Base-by-base conservation (phyloP, 2,113 vertebrate genomes). In the Struthidea cinerea region DNA sequence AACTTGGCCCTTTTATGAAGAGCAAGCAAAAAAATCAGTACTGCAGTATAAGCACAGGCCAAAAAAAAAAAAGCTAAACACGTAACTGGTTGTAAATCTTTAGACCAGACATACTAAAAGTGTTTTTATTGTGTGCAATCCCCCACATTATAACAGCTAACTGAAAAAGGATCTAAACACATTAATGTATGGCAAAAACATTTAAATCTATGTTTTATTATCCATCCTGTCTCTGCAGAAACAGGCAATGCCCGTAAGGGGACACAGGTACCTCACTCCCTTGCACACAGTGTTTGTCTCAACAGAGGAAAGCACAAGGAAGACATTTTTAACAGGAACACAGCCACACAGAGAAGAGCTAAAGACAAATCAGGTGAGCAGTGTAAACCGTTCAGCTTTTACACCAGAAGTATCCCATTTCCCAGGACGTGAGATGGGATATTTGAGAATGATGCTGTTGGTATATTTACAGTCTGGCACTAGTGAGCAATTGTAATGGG, bases 391-490 rank as follows among this genome's bases (percentile, higher is more conserved):
- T 27, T 74, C 77, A 27, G n/a, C 19, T 69, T 59, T 82, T 53
- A 28, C 22, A 32, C 10, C 39, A 59, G 16, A 18, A 39, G 11
- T 4, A 26, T 7, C 52, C 42, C 30, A 16, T 26, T 42, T 15
- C 55, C 18, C 23, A 90, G 60, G 55, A 74, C n/a, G 20, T 1
- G 7, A 39, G 41, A 46, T 32, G 22, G 13, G 13, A 33, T 33
- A 50, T 49, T 41, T 0, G 5, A 41, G 16, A 44, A 13, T 0
- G 0, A 9, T 30, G 15, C 3, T 23, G 4, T 9, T 1, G 2
- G 14, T 27, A 2, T 10, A 22, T 68, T 75, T 53, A 60, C 60
- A 60, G 16, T 17, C 39, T 73, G 35, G 44, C 18, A 33, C 28
- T 5, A 47, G 20, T 4, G 20, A 59, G 35, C 3, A 71, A 33